Evolutionary conservation across 64 coral and sea anemone genomes (phyloP), one percentile per base, ranked within the genome.

Genomic region (Stylophora pistillata): DNA sequence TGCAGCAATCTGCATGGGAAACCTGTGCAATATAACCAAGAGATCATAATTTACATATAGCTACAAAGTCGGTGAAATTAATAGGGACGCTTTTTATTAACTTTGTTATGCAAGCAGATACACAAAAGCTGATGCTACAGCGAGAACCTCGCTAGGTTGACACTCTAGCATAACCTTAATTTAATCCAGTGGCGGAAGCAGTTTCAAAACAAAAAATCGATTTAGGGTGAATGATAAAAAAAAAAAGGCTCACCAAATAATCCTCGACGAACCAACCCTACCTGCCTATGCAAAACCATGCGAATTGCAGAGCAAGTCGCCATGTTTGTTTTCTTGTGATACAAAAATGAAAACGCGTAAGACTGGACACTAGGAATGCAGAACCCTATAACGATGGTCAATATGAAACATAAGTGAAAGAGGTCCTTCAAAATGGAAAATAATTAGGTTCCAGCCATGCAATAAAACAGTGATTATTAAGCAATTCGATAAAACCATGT

Each of bases 221-320:
- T 65, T 16, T 27, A 27, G 53, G 76, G 25, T 28, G 23, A 79
- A 18, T 1, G n/a, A 31, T 79, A 17, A 14, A 71, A 71, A 30
- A 85, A n/a, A n/a, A n/a, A n/a, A n/a, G n/a, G n/a, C 79, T 73
- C 72, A 91, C 89, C 89, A 34, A 91, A 85, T 34, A 91, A 10
- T 23, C 89, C 79, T 65, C 69, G 26, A 65, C 89, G 89, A 34
- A 85, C 30, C 82, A 72, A 29, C 56, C 70, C 68, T 21, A 91
- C 21, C 20, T 91, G 89, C 27, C 65, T 91, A 34, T 66, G 71
- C 20, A 91, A 66, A 1, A 82, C 65, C 56, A 71, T 60, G 5
- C 89, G 70, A 54, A 91, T n/a, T 7, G 37, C 37, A 15, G 56
- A 58, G 71, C 53, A 62, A 11, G 58, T 57, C 89, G 89, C 89